A percentile compares a stretch with the other conserved stretches of the same genome.
Evolutionary conservation across 2,888 invertebrate species (phyloP).

Genomic region (Thereva nobilitata): DNA sequence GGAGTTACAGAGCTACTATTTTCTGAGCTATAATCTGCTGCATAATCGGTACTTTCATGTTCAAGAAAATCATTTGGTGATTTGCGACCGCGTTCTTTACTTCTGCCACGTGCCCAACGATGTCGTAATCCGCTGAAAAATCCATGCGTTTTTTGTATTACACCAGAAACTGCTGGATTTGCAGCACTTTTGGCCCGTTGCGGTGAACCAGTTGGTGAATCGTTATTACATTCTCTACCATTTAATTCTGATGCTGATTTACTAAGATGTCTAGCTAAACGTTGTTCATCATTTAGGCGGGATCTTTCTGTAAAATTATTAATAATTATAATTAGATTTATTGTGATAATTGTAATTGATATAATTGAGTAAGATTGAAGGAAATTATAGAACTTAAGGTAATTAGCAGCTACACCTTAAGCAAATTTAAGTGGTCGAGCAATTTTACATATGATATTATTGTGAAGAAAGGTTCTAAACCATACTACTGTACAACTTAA

Average conservation of each 20-base stretch:
- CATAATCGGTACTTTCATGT: slow-evolving; percentile 71
- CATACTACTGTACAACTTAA: too few species aligned
- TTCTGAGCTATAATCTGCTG: slow-evolving; percentile 81
- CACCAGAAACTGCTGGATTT: slow-evolving; percentile 68
- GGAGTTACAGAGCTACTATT: slow-evolving; percentile 66
- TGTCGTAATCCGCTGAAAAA: slow-evolving; percentile 82
- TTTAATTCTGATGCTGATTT: slow-evolving; percentile 82
- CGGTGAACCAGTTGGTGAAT: slow-evolving; percentile 61
- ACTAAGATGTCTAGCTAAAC: slow-evolving; percentile 69
- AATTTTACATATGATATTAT: too few species aligned
- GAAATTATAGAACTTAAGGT: too few species aligned
- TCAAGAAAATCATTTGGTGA: slow-evolving; percentile 64
- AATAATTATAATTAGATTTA: not conserved
- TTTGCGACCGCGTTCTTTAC: slow-evolving; percentile 69
- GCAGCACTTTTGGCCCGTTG: slow-evolving; percentile 59
- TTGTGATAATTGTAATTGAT: too few species aligned
- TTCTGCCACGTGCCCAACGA: slow-evolving; percentile 76
- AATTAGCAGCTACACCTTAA: too few species aligned
- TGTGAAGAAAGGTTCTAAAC: too few species aligned
- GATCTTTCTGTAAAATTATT: slow-evolving; percentile 34
- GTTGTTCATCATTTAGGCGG: slow-evolving; percentile 45
- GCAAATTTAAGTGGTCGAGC: too few species aligned
- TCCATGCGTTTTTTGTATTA: slow-evolving; percentile 80
- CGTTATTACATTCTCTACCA: slow-evolving; percentile 63
- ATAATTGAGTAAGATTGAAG: too few species aligned